phyloP scores from a whole-genome alignment of 2,888 invertebrate genomes.

The Metacarcinus magister region DNA sequence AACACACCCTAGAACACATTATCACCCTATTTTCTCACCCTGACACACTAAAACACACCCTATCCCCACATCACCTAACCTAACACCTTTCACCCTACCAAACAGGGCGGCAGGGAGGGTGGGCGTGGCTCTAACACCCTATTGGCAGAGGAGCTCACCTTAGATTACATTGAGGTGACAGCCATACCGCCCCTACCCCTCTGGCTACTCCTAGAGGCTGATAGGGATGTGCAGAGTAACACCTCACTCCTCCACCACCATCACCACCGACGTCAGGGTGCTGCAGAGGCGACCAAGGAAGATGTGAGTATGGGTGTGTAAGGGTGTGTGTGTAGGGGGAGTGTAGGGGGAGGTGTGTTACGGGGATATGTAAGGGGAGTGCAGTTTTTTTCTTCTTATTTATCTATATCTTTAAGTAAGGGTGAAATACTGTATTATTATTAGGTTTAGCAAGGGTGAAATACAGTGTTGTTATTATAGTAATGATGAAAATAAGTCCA shows the following conservation, averaged over 20 bases:
- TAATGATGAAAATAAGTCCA: too few species aligned
- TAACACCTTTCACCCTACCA: neutral
- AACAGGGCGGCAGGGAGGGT: conserved; percentile 83
- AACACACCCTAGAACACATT: too few species aligned
- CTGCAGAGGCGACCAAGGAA: conserved; percentile 51
- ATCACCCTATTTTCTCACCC: neutral
- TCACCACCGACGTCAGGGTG: neutral
- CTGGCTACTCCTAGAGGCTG: conserved; percentile 97
- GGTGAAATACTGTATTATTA: too few species aligned
- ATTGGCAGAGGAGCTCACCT: conserved; percentile 93
- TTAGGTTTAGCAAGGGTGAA: too few species aligned
- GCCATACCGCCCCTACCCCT: conserved; percentile 99
- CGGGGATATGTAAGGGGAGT: neutral
- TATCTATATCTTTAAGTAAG: too few species aligned
- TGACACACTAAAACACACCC: neutral
- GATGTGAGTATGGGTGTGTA: conserved; percentile 74
- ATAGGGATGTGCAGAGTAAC: conserved; percentile 85
- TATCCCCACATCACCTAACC: neutral
- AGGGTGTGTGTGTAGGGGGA: neutral
- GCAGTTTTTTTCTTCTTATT: neutral
- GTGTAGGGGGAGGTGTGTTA: neutral
- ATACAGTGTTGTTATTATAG: too few species aligned
- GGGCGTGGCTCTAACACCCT: conserved; percentile 89
- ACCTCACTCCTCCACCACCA: conserved; percentile 31
- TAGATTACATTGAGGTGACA: conserved; percentile 97